These are phyloP conservation scores for Zaprionus obscuricornis DNA, from an alignment of 2,888 invertebrate species.

Conservation along the genomic window DNA sequence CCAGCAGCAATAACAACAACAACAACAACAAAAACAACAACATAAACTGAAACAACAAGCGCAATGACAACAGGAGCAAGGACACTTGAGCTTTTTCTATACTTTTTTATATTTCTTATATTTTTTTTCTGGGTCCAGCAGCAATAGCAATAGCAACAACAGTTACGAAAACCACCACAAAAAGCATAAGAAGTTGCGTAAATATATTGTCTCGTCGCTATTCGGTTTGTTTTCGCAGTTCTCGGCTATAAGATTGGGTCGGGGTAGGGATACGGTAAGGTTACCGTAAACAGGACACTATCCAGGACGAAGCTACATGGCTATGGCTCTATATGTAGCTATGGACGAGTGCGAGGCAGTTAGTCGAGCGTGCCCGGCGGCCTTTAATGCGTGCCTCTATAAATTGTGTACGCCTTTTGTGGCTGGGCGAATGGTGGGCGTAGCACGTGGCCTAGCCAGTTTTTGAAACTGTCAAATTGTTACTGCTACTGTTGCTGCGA, in stretches of 20 bases:
- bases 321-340: slow-evolving; percentile 12
- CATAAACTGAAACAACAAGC: background rate
- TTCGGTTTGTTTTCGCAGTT: slow-evolving; percentile 19
- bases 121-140: slow-evolving; percentile 35
- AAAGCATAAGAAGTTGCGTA: slow-evolving; percentile 76
- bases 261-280: slow-evolving; percentile 20
- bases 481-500: slow-evolving; percentile 17
- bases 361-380: slow-evolving; percentile 74
- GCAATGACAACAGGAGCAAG: slow-evolving; percentile 48
- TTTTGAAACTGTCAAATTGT: slow-evolving; percentile 72
- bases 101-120: slow-evolving; percentile 1
- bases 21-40: slow-evolving; percentile 22
- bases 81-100: slow-evolving; percentile 57
- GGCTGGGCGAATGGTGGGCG: slow-evolving; percentile 39
- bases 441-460: slow-evolving; percentile 65
- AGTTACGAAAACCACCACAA: slow-evolving; percentile 48
- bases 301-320: slow-evolving; percentile 21
- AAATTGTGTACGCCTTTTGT: slow-evolving; percentile 78
- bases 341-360: slow-evolving; percentile 57
- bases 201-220: slow-evolving; percentile 75
- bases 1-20: slow-evolving; percentile 48
- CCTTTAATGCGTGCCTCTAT: slow-evolving; percentile 75
- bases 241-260: background rate
- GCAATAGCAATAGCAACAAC: slow-evolving; percentile 39
- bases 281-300: slow-evolving; percentile 39